phyloP scores from a whole-genome alignment of 2,797 vertebrate species.

The Danio kyathit region DNA sequence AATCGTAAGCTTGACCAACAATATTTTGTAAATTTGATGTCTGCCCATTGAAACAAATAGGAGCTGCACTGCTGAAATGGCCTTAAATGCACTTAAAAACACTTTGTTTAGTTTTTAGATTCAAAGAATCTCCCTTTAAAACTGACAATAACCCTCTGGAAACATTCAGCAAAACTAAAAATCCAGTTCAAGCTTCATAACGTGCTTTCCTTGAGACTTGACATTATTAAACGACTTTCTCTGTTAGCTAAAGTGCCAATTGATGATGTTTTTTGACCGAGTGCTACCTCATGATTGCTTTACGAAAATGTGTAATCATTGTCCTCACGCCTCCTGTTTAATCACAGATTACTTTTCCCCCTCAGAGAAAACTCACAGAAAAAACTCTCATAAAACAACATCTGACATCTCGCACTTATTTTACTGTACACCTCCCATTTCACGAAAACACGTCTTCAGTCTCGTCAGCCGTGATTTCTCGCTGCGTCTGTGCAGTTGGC shows the following conservation, averaged over 20 bases:
- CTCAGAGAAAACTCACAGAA: slow-evolving; percentile 27
- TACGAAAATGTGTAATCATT: slow-evolving; percentile 57
- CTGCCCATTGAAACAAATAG: no score
- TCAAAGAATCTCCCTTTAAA: no score
- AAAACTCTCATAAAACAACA: slow-evolving; percentile 29
- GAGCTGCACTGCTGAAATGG: no score
- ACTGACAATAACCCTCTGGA: not conserved
- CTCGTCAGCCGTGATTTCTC: slow-evolving; percentile 63
- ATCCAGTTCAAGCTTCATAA: slow-evolving; percentile 28
- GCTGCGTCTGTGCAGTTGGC: slow-evolving; percentile 59
- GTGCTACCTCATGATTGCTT: slow-evolving; percentile 56
- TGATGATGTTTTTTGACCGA: slow-evolving; percentile 51
- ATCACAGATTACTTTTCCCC: slow-evolving; percentile 51
- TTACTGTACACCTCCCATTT: slow-evolving; percentile 51
- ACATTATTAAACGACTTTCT: not conserved
- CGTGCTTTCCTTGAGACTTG: slow-evolving; percentile 23
- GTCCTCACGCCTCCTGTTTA: slow-evolving; percentile 51
- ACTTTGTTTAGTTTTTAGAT: no score
- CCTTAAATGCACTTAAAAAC: no score
- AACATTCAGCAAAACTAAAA: not conserved
- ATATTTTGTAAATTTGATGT: no score
- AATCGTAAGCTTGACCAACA: no score
- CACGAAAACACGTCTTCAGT: slow-evolving; percentile 32
- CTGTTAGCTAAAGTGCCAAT: slow-evolving; percentile 39
- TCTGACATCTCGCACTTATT: slow-evolving; percentile 38